Evolutionary conservation across 1,140 invertebrate species (phyloP).

Genomic region (Brachionus koreanus): DNA sequence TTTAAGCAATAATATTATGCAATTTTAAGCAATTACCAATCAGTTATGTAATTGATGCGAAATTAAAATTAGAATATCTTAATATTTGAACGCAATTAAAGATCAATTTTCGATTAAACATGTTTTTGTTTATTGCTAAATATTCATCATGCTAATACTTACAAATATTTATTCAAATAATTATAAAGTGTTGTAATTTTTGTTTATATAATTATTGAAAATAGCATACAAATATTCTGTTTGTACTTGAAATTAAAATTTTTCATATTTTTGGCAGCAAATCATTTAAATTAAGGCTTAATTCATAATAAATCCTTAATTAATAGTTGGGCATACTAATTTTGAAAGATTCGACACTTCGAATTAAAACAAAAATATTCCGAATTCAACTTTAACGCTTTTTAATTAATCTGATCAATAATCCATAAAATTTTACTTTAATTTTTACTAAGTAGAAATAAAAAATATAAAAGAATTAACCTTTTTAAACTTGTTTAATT

Average conservation of each 20-base stretch:
- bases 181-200: neutral
- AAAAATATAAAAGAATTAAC: no score
- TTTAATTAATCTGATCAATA: no score
- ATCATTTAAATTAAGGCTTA: no score
- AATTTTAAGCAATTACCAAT: neutral
- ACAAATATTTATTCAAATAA: neutral
- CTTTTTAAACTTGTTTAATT: no score
- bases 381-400: no score
- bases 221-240: neutral
- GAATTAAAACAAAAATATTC: no score
- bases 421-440: no score
- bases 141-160: neutral
- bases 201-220: constrained; percentile 1
- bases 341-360: no score
- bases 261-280: neutral
- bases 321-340: no score
- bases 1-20: neutral
- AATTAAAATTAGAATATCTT: neutral
- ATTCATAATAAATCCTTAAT: no score
- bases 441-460: no score
- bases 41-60: neutral
- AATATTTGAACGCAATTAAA: constrained; percentile 6
- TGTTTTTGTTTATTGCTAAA: constrained; percentile 3
- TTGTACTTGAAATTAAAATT: neutral
- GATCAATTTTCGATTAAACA: neutral